These are phyloP conservation scores for Biston betularia DNA, from an alignment of 2,888 invertebrate species.

Conservation along the genomic window DNA sequence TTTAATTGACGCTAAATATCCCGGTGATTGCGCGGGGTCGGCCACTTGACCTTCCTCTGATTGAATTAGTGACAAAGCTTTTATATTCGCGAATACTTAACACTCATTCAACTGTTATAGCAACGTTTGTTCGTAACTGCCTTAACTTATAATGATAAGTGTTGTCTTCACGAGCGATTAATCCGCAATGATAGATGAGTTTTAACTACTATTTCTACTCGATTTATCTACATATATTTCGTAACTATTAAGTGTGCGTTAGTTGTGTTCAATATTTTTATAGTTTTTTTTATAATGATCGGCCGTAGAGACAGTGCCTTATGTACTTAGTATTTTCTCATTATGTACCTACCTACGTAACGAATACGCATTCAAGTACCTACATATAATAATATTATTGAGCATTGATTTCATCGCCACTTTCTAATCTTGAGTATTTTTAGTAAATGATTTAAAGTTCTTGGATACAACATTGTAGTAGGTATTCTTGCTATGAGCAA, in stretches of 20 bases:
- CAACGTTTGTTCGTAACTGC: constrained; percentile 21
- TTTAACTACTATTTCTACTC: background rate
- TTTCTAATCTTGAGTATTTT: constrained; percentile 29
- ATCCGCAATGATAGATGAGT: background rate
- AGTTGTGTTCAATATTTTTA: background rate
- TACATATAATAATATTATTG: constrained; percentile 18
- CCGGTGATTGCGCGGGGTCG: constrained; percentile 65
- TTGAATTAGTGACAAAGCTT: constrained; percentile 69
- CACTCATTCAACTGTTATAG: constrained; percentile 12
- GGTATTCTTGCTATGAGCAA: background rate
- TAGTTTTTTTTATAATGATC: background rate
- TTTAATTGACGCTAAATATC: constrained; percentile 78
- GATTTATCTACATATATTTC: background rate
- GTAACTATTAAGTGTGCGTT: background rate
- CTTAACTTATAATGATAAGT: constrained; percentile 20
- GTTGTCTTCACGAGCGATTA: constrained; percentile 2
- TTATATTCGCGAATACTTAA: constrained; percentile 45
- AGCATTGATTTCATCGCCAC: constrained; percentile 25
- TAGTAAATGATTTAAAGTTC: constrained; percentile 3
- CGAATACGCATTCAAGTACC: constrained; percentile 23
- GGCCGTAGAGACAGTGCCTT: constrained; percentile 2
- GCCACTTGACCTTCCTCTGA: constrained; percentile 69
- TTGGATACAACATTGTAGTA: background rate
- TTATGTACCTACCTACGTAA: constrained; percentile 13
- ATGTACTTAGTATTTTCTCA: constrained; percentile 6